Evolutionary conservation across 2,113 vertebrate species (phyloP).

Genomic region (Eulemur macaco): DNA sequence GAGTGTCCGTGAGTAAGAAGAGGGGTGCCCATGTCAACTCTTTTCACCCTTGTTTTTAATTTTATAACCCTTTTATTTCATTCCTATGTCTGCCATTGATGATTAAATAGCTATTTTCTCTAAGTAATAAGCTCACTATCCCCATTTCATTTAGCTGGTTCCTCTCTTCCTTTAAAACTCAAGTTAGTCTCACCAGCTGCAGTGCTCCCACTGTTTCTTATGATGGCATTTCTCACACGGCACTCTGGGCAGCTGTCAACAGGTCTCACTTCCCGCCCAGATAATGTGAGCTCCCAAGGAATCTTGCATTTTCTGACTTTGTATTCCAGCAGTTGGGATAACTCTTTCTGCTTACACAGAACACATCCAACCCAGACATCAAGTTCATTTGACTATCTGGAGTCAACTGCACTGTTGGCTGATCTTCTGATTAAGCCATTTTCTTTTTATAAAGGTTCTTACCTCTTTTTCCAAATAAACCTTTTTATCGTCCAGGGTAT

Average conservation of each 20-base stretch:
- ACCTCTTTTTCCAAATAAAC: conserved; percentile 99
- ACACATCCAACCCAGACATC: not conserved
- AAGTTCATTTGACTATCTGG: not conserved
- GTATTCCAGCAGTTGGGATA: not conserved
- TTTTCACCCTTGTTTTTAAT: not conserved
- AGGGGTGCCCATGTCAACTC: no score
- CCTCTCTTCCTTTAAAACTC: not conserved
- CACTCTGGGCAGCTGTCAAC: accelerated
- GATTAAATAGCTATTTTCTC: not conserved
- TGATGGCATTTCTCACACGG: not conserved
- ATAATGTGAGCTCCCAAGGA: not conserved
- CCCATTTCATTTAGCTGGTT: not conserved
- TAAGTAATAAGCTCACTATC: not conserved
- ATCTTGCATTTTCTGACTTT: not conserved
- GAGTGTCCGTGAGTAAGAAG: not conserved
- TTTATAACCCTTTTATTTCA: not conserved
- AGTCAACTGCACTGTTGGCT: not conserved
- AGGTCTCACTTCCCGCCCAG: not conserved
- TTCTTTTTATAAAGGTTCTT: conserved; percentile 60
- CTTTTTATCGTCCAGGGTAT: conserved; percentile 98
- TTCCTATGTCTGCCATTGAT: not conserved
- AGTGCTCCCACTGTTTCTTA: not conserved
- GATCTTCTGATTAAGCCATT: not conserved
- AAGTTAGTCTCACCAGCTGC: not conserved
- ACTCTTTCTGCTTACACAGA: not conserved